These are phyloP conservation scores for Epinephelus cyanopodus DNA, from an alignment of 2,113 vertebrate species.

Conservation along the genomic window DNA sequence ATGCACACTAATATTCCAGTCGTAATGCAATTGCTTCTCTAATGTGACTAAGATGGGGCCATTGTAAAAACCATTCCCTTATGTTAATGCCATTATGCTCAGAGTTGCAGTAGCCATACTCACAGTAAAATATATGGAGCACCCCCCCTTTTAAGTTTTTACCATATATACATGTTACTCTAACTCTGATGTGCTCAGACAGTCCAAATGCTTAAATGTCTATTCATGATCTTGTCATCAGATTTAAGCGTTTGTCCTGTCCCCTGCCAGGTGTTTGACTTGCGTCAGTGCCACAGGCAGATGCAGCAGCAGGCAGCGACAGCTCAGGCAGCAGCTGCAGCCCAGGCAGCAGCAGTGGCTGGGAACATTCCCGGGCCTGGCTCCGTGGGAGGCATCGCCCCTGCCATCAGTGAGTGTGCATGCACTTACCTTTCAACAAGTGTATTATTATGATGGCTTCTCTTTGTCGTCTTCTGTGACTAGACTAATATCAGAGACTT, in stretches of 20 bases:
- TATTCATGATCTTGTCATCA: background rate
- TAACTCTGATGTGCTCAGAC: background rate
- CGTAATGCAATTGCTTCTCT: background rate
- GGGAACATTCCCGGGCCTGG: slow-evolving; percentile 97
- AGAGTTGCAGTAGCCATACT: background rate
- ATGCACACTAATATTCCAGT: background rate
- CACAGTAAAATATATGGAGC: background rate
- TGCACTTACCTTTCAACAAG: slow-evolving; percentile 31
- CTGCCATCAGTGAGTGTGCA: slow-evolving; percentile 94
- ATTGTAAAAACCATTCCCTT: background rate
- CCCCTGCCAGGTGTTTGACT: slow-evolving; percentile 92
- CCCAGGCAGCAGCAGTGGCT: slow-evolving; percentile 94
- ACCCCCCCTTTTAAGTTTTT: too few relatives aligned
- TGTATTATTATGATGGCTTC: slow-evolving; percentile 36
- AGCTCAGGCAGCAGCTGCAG: slow-evolving; percentile 94
- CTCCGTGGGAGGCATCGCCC: slow-evolving; percentile 97
- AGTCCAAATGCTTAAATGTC: background rate
- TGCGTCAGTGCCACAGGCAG: slow-evolving; percentile 97
- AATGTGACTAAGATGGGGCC: background rate
- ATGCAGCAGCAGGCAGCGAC: slow-evolving; percentile 99
- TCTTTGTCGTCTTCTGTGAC: background rate
- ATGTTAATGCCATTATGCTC: background rate
- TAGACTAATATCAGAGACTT: slow-evolving; percentile 4
- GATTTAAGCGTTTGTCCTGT: slow-evolving; percentile 12
- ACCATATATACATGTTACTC: background rate